phyloP scores from a whole-genome alignment of 2,888 invertebrate species.

The Drosophila bunnanda region DNA sequence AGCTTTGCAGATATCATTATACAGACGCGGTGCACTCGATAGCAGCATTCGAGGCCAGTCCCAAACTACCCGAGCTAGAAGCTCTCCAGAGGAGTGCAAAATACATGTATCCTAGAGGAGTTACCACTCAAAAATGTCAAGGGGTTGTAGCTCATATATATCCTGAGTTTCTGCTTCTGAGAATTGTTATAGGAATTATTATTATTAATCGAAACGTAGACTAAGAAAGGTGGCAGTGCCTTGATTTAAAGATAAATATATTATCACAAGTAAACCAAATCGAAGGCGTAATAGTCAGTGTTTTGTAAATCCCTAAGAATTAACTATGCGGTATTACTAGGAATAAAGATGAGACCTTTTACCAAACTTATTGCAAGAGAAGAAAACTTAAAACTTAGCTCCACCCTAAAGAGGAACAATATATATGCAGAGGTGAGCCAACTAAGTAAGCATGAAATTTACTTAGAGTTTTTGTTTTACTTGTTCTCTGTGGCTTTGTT shows the following conservation, averaged over 20 bases:
- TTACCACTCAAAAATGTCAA: background rate
- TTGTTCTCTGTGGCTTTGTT: conserved; percentile 23
- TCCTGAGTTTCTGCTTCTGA: too few relatives aligned
- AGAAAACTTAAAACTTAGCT: conserved; percentile 30
- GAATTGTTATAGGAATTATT: too few relatives aligned
- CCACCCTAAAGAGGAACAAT: background rate
- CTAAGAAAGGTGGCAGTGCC: too few relatives aligned
- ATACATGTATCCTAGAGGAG: background rate
- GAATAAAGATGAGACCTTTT: background rate
- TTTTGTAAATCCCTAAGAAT: background rate
- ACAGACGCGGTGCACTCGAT: conserved; percentile 4
- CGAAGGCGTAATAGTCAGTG: too few relatives aligned
- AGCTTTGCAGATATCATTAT: conserved; percentile 37
- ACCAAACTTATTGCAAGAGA: background rate
- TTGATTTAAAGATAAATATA: too few relatives aligned
- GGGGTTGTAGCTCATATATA: too few relatives aligned
- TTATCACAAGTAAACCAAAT: too few relatives aligned
- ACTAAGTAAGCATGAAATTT: conserved; percentile 72
- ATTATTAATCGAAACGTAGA: too few relatives aligned
- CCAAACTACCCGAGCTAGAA: conserved; percentile 14
- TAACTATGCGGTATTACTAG: background rate
- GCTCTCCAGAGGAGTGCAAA: background rate
- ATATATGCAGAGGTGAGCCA: conserved; percentile 42
- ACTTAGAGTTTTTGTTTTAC: conserved; percentile 50
- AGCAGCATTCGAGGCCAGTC: conserved; percentile 7